Conservation (phyloP, 1,140 invertebrate genomes). For the Zaprionus gabonicus region DNA sequence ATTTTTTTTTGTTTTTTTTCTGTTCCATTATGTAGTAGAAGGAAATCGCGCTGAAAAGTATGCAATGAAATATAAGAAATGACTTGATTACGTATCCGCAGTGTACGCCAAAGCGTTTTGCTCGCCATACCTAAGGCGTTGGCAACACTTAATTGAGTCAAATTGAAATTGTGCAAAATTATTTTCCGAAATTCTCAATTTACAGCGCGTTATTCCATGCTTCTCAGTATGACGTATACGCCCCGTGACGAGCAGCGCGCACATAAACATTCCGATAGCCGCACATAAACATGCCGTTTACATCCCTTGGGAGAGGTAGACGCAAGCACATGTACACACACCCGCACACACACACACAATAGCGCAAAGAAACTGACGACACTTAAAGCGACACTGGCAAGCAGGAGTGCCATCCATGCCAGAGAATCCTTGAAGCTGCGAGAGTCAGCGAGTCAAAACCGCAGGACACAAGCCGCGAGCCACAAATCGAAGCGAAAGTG, state of each 20-base stretch:
- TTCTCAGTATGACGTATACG: neutral
- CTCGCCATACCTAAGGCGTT: neutral
- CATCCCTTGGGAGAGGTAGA: slow-evolving; percentile 34
- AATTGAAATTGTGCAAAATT: neutral
- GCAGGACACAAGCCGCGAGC: slow-evolving; percentile 23
- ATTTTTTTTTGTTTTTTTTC: neutral
- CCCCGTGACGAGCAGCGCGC: neutral
- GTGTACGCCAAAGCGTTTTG: neutral
- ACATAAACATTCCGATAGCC: slow-evolving; percentile 29
- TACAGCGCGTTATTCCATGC: neutral
- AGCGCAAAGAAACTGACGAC: slow-evolving; percentile 21
- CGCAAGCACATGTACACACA: slow-evolving; percentile 2
- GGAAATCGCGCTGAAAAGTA: slow-evolving; percentile 11
- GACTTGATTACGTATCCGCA: neutral
- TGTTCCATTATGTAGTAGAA: slow-evolving; percentile 26
- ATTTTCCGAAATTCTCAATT: neutral
- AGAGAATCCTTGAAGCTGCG: slow-evolving; percentile 14
- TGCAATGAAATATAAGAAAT: slow-evolving; percentile 5
- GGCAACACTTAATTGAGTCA: neutral
- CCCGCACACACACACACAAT: slow-evolving; percentile 7
- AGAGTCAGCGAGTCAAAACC: slow-evolving; percentile 27
- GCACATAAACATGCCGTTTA: slow-evolving; percentile 33
- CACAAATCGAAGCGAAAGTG: slow-evolving; percentile 52
- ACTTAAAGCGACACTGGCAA: slow-evolving; percentile 23
- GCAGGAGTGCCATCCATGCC: slow-evolving; percentile 32